Conservation (phyloP, 2,888 invertebrate species). For the Petrolisthes manimaculis region DNA sequence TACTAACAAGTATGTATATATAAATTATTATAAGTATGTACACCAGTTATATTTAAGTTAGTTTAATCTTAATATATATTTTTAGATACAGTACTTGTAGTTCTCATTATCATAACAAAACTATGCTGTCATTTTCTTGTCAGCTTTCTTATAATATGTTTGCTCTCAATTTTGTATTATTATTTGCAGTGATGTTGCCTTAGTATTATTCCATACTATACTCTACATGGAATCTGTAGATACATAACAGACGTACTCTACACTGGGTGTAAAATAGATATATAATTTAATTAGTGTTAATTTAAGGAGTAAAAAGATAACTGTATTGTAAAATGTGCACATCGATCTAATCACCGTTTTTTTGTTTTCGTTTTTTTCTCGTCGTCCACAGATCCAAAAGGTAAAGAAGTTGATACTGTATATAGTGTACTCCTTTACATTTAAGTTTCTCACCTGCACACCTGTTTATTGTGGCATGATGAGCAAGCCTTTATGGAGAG, state of each 20-base stretch:
- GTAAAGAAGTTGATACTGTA: slow-evolving; percentile 24
- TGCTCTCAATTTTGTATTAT: not conserved
- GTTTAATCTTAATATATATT: not conserved
- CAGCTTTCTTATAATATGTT: slow-evolving; percentile 11
- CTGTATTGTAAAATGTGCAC: not conserved
- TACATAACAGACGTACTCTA: not conserved
- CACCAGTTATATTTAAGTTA: no score
- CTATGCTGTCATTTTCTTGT: not conserved
- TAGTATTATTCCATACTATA: not conserved
- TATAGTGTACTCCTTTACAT: not conserved
- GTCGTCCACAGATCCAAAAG: slow-evolving; percentile 52
- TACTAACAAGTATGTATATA: no score
- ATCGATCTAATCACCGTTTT: slow-evolving; percentile 20
- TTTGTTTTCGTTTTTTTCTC: slow-evolving; percentile 20
- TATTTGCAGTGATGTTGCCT: not conserved
- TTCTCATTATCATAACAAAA: slow-evolving; percentile 5
- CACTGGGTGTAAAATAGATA: not conserved
- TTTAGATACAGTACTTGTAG: slow-evolving; percentile 17
- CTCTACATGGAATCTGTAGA: not conserved
- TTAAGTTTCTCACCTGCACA: slow-evolving; percentile 10
- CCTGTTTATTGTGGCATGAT: slow-evolving; percentile 27
- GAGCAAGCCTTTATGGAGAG: not conserved
- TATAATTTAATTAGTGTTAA: not conserved
- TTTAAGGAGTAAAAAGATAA: not conserved
- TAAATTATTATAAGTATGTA: no score